Evolutionary conservation across 2,888 invertebrate species (phyloP).

Genomic region (Troides oblongomaculatus): DNA sequence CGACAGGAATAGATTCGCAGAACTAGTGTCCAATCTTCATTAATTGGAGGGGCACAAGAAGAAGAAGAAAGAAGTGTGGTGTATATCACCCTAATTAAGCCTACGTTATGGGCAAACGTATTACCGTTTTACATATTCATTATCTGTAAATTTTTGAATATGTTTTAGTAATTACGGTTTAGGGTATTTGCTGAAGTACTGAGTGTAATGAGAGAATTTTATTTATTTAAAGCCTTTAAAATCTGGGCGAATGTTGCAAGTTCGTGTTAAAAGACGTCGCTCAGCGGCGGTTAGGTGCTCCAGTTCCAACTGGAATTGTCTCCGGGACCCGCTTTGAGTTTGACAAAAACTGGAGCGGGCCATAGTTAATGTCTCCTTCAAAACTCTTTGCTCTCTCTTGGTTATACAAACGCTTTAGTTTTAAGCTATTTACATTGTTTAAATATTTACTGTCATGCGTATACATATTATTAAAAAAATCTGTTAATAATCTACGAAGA

Average conservation of each 20-base stretch:
- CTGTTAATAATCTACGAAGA: too few species aligned
- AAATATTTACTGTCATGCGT: too few species aligned
- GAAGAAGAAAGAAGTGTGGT: too few species aligned
- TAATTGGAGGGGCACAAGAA: too few species aligned
- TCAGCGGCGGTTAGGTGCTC: conserved; percentile 20
- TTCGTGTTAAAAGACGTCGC: conserved; percentile 25
- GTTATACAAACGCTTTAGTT: neutral
- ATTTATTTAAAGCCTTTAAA: conserved; percentile 40
- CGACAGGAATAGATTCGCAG: too few species aligned
- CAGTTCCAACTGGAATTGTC: conserved; percentile 18
- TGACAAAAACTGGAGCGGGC: conserved; percentile 7
- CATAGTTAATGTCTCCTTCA: conserved; percentile 8
- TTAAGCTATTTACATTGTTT: too few species aligned
- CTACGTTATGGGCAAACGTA: too few species aligned
- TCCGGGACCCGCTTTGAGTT: conserved; percentile 8
- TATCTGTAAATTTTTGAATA: conserved; percentile 12
- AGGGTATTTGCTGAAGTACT: conserved; percentile 26
- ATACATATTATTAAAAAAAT: too few species aligned
- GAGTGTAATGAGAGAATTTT: conserved; percentile 37
- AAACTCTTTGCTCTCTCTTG: neutral
- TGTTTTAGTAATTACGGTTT: conserved; percentile 29
- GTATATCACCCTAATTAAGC: too few species aligned
- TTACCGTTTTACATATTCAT: neutral
- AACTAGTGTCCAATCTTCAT: too few species aligned
- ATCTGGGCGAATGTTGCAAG: conserved; percentile 30